Conservation (phyloP, 1,140 invertebrate species). For the Acromyrmex echinatior region DNA sequence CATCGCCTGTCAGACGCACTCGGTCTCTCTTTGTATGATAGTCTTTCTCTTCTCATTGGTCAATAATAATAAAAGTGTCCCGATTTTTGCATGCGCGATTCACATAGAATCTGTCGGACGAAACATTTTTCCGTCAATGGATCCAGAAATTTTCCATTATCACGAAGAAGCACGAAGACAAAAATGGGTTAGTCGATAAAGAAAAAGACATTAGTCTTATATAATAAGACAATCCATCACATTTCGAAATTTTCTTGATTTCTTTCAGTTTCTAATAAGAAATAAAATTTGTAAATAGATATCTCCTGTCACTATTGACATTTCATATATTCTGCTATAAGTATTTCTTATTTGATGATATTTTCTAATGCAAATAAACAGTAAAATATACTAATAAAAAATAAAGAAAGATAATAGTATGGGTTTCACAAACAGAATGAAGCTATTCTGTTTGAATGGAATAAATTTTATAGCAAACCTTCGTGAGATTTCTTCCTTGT, state of each 20-base stretch:
- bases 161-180: neutral
- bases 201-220: neutral
- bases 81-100: conserved; percentile 20
- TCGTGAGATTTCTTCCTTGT: conserved; percentile 4
- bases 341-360: neutral
- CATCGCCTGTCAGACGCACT: conserved; percentile 55
- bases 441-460: neutral
- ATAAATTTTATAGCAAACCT: conserved; percentile 32
- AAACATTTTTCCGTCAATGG: neutral
- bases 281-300: neutral
- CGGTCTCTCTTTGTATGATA: conserved; percentile 43
- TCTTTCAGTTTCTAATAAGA: neutral
- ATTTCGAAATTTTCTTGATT: neutral
- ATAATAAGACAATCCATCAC: neutral
- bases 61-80: conserved; percentile 60
- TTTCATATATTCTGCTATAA: neutral
- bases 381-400: neutral
- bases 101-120: conserved; percentile 17
- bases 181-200: conserved; percentile 10
- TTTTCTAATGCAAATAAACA: neutral
- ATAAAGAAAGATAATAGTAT: neutral
- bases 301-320: neutral
- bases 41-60: conserved; percentile 53
- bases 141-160: neutral
- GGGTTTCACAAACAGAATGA: neutral